Evolutionary conservation across 1,140 invertebrate species (phyloP).

Genomic region (Trigoniulus corallinus): DNA sequence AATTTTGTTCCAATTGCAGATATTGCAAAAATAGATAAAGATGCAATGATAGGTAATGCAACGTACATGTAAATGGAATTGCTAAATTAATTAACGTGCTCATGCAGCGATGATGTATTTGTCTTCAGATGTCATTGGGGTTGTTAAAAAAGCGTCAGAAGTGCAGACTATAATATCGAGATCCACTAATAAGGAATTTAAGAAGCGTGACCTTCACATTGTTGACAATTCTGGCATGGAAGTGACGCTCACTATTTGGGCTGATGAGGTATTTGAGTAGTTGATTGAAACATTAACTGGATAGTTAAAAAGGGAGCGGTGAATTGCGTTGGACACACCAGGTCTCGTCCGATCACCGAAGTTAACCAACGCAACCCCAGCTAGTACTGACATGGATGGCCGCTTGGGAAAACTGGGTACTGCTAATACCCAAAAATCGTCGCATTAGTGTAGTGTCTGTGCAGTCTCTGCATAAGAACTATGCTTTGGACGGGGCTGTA

Average conservation of each 20-base stretch:
- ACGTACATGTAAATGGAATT: no score
- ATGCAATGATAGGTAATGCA: slow-evolving; percentile 54
- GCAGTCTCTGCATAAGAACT: no score
- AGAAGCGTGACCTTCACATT: slow-evolving; percentile 72
- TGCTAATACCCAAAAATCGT: no score
- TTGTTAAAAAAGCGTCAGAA: slow-evolving; percentile 60
- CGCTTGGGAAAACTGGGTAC: no score
- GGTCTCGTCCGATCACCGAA: no score
- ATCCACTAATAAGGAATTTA: slow-evolving; percentile 60
- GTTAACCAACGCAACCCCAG: no score
- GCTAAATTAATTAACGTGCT: no score
- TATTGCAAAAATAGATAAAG: slow-evolving; percentile 46
- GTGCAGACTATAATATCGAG: slow-evolving; percentile 49
- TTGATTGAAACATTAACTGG: not conserved
- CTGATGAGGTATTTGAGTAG: slow-evolving; percentile 26
- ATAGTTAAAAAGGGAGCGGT: not conserved
- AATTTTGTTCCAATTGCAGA: slow-evolving; percentile 62
- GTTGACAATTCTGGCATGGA: slow-evolving; percentile 68
- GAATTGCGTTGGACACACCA: no score
- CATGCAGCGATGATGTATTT: no score
- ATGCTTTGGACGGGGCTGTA: no score
- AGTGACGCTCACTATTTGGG: slow-evolving; percentile 44
- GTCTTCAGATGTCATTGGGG: slow-evolving; percentile 68
- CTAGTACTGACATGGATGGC: no score
- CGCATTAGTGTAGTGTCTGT: no score